phyloP scores from a whole-genome alignment of 2,113 vertebrate genomes.

The Bettongia penicillata region DNA sequence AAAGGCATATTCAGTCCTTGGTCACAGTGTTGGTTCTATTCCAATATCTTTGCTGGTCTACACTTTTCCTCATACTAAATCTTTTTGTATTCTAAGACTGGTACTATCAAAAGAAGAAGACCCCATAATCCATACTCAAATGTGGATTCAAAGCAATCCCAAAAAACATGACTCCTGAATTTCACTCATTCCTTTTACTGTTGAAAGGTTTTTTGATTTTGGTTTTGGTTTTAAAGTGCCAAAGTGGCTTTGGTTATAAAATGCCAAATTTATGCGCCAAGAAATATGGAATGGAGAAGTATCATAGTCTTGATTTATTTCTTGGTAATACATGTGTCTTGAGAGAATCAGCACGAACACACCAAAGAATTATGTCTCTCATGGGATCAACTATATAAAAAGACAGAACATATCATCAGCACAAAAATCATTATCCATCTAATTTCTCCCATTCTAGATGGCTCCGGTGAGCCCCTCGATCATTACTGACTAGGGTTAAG shows the following conservation, averaged over 20 bases:
- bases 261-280: conserved; percentile 70
- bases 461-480: conserved; percentile 75
- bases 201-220: conserved; percentile 64
- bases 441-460: conserved; percentile 83
- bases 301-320: conserved; percentile 77
- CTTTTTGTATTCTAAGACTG: not conserved
- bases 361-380: conserved; percentile 79
- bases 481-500: conserved; percentile 79
- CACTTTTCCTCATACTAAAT: not conserved
- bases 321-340: conserved; percentile 77
- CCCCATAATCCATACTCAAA: conserved; percentile 43
- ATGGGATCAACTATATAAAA: conserved; percentile 80
- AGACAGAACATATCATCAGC: conserved; percentile 81
- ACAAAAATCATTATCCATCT: conserved; percentile 81
- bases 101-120: conserved; percentile 40
- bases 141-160: conserved; percentile 45
- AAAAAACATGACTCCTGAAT: conserved; percentile 50
- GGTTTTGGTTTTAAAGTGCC: conserved; percentile 49
- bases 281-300: conserved; percentile 66
- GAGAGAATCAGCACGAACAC: conserved; percentile 78
- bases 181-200: conserved; percentile 51
- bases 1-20: not conserved
- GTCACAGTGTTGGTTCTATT: not conserved
- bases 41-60: not conserved
- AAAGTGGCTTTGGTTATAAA: conserved; percentile 69